Evolutionary conservation across 92 coral and sea anemone genomes (phyloP), one percentile per base, ranked within the genome.

Genomic region (Epizoanthus illoricatus): DNA sequence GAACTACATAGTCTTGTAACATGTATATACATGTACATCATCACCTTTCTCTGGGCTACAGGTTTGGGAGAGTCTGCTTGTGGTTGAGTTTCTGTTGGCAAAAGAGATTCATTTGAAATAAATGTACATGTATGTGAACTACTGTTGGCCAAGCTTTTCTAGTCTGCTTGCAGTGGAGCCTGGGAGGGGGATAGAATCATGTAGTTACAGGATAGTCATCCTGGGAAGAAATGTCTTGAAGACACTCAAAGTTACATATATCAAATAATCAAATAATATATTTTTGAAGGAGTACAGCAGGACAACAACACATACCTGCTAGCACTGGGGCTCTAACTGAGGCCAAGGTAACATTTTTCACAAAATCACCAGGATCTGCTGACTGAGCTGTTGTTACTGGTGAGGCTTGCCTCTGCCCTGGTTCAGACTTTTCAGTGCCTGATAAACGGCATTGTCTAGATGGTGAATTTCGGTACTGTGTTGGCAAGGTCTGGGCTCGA

Each of bases 41-140:
- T 49, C 19, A 91, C 97, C 97, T 92, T 90, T 82, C 97, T 84
- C 65, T 91, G 97, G 0, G 86, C 91, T 56, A 70, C 85, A 4
- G 89, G 78, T 75, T 89, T 85, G 17, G 85, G 41, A 23, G 45
- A 63, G 0, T 87, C 88, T 84, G 39, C 84, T 80, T 60, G 69
- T 40, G n/a, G 21, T 7, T 62, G 82, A 49, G 21, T 63, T 78
- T 78, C 82, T 62, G 71, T 23, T 42, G 45, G 15, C 18, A 62
- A 19, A 63, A 75, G 1, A 58, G 10, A 52, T 52, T 28, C 36
- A 28, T 28, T 28, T 7, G 1, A 52, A 11, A 12, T 52, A 52
- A 52, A 9, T 52, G 10, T 52, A 52, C 10, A 9, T 52, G 10
- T 5, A 45, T 10, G 10, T 10, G 12, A 13, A 52, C 15, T 52